Evolutionary conservation across 2,113 vertebrate genomes (phyloP).

Genomic region (Gobio gobio): DNA sequence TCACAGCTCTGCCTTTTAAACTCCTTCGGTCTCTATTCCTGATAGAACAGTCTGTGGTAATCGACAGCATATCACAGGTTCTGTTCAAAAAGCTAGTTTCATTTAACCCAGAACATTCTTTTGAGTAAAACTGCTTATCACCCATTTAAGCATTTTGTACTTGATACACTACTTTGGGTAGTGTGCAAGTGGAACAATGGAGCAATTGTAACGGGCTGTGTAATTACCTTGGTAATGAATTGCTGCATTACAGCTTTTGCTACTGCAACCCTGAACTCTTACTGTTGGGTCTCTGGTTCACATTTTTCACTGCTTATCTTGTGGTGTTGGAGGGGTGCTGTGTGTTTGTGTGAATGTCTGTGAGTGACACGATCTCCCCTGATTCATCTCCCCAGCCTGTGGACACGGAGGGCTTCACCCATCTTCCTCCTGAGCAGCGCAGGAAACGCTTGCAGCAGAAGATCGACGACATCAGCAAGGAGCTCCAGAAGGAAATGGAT

Average conservation of each 20-base stretch:
- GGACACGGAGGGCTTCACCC: conserved; percentile 89
- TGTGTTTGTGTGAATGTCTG: neutral
- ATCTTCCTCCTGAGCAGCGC: conserved; percentile 96
- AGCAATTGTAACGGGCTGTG: neutral
- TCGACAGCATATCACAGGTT: neutral
- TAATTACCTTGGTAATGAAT: neutral
- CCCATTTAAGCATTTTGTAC: neutral
- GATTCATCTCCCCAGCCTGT: conserved; percentile 67
- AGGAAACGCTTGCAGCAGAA: conserved; percentile 95
- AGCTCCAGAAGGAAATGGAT: conserved; percentile 96
- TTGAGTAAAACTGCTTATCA: neutral
- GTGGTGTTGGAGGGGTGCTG: conserved; percentile 2
- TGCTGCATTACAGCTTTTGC: neutral
- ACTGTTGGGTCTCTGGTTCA: conserved; percentile 6
- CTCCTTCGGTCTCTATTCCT: neutral
- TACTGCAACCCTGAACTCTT: neutral
- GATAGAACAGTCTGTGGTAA: no score
- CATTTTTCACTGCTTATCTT: conserved; percentile 46
- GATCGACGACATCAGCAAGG: conserved; percentile 92
- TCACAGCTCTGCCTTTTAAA: neutral
- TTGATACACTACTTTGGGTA: no score
- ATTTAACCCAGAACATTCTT: neutral
- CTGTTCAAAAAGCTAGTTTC: neutral
- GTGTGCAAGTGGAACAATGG: neutral
- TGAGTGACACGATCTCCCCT: conserved; percentile 22